Evolutionary conservation across 30 jellyfish, hydroid and myxozoan species (phyloP).

Genomic region (Aurelia aurita complex sp. Pacific): DNA sequence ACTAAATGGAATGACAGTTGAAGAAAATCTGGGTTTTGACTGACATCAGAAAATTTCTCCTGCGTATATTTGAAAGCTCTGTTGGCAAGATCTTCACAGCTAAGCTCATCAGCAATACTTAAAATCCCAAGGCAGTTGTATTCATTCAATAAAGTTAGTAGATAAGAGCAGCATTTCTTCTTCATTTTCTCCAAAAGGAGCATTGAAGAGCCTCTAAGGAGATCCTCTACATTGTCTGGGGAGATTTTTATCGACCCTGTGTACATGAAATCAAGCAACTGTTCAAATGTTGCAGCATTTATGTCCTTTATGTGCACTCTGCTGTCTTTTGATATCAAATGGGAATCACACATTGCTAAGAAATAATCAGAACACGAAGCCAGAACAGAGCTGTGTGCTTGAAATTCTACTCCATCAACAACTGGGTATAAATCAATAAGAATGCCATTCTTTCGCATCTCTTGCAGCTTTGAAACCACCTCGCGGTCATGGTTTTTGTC

Average conservation of each 20-base stretch:
- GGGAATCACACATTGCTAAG: constrained; percentile 80
- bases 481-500: constrained; percentile 35
- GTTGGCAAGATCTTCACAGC: constrained; percentile 64
- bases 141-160: constrained; percentile 61
- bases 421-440: constrained; percentile 74
- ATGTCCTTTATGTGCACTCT: constrained; percentile 59
- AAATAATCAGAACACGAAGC: constrained; percentile 89
- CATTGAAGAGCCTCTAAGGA: constrained; percentile 88
- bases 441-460: constrained; percentile 58
- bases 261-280: constrained; percentile 75
- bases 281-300: constrained; percentile 49
- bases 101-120: constrained; percentile 78
- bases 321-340: constrained; percentile 54
- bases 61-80: constrained; percentile 70
- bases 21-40: constrained; percentile 60
- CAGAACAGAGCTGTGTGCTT: constrained; percentile 77
- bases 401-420: constrained; percentile 74
- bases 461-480: constrained; percentile 21
- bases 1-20: constrained; percentile 65
- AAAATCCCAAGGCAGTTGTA: constrained; percentile 75
- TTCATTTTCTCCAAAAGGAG: constrained; percentile 71
- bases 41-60: constrained; percentile 60
- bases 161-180: constrained; percentile 70
- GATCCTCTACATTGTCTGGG: constrained; percentile 77
- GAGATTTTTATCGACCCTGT: constrained; percentile 68